phyloP scores from a whole-genome alignment of 2,113 vertebrate species.

The Sardina pilchardus region DNA sequence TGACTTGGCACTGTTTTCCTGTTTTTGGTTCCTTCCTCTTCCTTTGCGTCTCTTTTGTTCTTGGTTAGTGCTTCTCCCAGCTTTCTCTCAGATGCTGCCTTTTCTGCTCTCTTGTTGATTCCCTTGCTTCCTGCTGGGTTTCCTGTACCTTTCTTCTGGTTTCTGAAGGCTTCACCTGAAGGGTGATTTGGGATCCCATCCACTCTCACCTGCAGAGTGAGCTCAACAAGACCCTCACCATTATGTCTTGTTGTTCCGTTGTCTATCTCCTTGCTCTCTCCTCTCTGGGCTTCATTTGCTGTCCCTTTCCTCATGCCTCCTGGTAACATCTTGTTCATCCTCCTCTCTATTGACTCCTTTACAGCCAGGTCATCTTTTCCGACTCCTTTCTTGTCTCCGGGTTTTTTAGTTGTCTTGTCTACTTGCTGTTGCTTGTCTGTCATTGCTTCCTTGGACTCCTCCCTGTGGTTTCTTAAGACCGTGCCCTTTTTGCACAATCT shows the following conservation, averaged over 20 bases:
- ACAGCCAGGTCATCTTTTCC: not conserved
- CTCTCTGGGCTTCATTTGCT: not conserved
- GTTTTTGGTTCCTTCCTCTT: not conserved
- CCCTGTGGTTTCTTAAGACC: not conserved
- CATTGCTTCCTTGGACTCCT: slow-evolving; percentile 7
- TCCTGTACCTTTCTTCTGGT: not conserved
- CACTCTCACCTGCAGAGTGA: slow-evolving; percentile 13
- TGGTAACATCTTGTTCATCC: not conserved
- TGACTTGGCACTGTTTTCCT: not conserved
- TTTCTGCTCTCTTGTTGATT: not conserved
- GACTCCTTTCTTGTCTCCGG: not conserved
- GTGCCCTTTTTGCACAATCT: not conserved
- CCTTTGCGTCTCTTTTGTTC: not conserved
- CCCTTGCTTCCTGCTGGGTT: not conserved
- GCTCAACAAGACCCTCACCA: not conserved
- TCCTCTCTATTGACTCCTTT: not conserved
- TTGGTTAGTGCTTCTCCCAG: not conserved
- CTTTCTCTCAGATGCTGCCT: not conserved
- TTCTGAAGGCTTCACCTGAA: not conserved
- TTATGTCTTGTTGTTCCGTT: not conserved
- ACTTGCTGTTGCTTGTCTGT: not conserved
- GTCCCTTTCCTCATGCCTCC: not conserved
- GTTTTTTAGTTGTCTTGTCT: not conserved
- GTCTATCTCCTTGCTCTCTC: not conserved
- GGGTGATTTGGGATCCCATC: not conserved